Conservation (phyloP, 1,140 invertebrate genomes). For the Nephotettix cincticeps region DNA sequence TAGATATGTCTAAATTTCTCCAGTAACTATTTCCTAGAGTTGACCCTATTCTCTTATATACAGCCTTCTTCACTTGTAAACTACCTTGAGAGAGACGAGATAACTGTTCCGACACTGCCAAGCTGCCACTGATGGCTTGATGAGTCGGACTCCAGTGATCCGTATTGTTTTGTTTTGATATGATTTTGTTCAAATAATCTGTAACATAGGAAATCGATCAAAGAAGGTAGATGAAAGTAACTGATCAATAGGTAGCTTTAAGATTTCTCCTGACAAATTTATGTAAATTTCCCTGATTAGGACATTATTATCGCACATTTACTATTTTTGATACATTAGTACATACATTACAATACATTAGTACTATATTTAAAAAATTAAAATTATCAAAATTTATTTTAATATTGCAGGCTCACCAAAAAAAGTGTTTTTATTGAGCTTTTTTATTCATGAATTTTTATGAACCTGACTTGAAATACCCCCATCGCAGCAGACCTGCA, state of each 20-base stretch:
- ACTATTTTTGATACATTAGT: not conserved
- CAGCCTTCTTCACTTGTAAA: not conserved
- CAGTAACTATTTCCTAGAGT: too few species aligned
- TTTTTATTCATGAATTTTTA: too few species aligned
- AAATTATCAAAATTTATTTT: too few species aligned
- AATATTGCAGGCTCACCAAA: too few species aligned
- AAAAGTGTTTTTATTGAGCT: too few species aligned
- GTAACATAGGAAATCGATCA: not conserved
- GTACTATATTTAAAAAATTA: too few species aligned
- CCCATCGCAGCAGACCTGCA: too few species aligned
- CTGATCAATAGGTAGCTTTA: not conserved
- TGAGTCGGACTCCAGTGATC: not conserved
- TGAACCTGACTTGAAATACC: too few species aligned
- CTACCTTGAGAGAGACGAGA: conserved; percentile 39
- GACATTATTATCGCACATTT: not conserved
- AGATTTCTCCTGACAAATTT: not conserved
- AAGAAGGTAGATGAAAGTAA: not conserved
- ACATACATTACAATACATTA: too few species aligned
- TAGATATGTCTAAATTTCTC: too few species aligned
- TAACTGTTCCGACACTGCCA: conserved; percentile 39
- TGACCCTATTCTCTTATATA: too few species aligned
- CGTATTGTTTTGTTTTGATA: not conserved
- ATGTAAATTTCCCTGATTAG: not conserved
- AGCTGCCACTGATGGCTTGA: conserved; percentile 26
- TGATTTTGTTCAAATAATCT: not conserved